Conservation (phyloP, 2,888 invertebrate genomes). For the Mechanitis messenoides region DNA sequence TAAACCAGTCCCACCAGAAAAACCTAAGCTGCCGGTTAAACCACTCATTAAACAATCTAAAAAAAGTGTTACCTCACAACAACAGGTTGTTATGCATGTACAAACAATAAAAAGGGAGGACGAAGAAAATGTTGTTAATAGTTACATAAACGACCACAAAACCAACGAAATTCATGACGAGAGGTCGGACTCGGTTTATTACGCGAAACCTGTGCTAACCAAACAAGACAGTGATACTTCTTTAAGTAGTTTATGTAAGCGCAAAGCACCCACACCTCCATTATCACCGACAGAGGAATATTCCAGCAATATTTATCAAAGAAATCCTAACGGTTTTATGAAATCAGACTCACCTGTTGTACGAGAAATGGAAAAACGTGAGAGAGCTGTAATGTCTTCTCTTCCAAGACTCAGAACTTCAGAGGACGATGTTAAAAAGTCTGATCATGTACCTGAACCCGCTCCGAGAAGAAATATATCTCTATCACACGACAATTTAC, state of each 20-base stretch:
- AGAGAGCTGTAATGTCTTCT: constrained; percentile 72
- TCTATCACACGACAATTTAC: constrained; percentile 84
- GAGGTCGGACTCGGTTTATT: constrained; percentile 61
- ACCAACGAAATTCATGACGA: constrained; percentile 62
- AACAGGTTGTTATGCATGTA: constrained; percentile 71
- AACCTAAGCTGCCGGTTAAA: constrained; percentile 79
- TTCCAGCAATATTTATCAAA: constrained; percentile 74
- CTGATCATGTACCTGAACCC: constrained; percentile 77
- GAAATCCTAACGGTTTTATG: constrained; percentile 72
- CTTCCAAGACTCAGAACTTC: constrained; percentile 47
- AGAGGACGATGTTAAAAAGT: constrained; percentile 56
- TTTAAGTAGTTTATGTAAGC: constrained; percentile 78
- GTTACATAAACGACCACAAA: constrained; percentile 54
- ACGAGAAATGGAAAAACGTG: constrained; percentile 85
- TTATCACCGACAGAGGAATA: constrained; percentile 70
- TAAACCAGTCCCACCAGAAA: constrained; percentile 82
- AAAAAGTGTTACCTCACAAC: constrained; percentile 51
- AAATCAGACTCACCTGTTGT: constrained; percentile 83
- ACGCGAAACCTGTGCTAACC: constrained; percentile 68
- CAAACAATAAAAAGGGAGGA: constrained; percentile 66
- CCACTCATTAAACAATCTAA: constrained; percentile 76
- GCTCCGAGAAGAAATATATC: constrained; percentile 83
- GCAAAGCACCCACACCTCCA: constrained; percentile 87
- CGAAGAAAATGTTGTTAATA: constrained; percentile 47
- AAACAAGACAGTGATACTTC: constrained; percentile 78